phyloP scores from a whole-genome alignment of 2,797 vertebrate genomes.

The Pterois miles region DNA sequence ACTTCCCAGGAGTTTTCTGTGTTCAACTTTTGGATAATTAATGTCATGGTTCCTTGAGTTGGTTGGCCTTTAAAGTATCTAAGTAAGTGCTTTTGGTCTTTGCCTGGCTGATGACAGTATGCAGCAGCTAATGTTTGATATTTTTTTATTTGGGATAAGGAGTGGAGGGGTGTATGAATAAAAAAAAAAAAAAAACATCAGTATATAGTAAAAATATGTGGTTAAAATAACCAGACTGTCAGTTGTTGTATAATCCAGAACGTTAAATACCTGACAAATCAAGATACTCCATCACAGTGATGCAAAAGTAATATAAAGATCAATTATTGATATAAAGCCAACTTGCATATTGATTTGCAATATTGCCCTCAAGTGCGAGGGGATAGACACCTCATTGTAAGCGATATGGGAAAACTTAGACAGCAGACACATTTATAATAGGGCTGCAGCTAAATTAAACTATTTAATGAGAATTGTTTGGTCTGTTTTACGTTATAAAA shows the following conservation, averaged over 20 bases:
- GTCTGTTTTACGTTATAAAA: not conserved
- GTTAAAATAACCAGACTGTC: not conserved
- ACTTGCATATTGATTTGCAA: not conserved
- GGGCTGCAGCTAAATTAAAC: too few relatives aligned
- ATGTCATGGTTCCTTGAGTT: not conserved
- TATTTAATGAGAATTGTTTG: not conserved
- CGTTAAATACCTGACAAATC: too few relatives aligned
- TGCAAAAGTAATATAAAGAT: not conserved
- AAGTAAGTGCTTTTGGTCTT: not conserved
- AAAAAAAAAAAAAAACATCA: too few relatives aligned
- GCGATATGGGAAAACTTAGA: not conserved
- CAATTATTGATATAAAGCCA: not conserved
- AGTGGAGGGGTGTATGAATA: too few relatives aligned
- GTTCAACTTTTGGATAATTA: not conserved
- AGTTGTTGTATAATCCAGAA: not conserved
- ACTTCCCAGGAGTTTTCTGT: not conserved
- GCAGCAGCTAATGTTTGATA: too few relatives aligned
- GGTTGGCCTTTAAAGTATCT: not conserved
- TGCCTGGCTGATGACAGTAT: not conserved
- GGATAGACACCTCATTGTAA: not conserved
- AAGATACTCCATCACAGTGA: not conserved
- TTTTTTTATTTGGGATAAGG: too few relatives aligned
- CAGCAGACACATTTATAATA: not conserved
- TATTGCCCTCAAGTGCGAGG: not conserved
- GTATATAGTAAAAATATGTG: too few relatives aligned